Base-by-base conservation (phyloP, 2,797 vertebrate species). In the Scleropages formosus region DNA sequence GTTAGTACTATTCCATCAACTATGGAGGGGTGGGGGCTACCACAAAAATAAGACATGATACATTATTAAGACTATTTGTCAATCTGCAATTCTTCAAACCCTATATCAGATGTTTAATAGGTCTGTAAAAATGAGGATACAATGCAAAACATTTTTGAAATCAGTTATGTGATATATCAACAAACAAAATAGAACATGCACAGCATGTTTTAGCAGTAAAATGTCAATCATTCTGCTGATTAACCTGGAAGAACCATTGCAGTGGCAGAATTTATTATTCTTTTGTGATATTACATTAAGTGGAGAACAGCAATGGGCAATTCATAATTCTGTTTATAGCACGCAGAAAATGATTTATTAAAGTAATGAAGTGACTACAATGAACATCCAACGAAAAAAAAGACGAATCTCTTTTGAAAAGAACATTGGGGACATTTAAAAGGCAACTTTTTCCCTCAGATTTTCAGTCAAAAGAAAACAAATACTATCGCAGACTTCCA, bases 321-420 rank as follows among this genome's bases (percentile, higher is more conserved):
- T 91, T 83, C 80, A 39, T 82, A 75, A 92, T 92, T 92, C 89
- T 90, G 88, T 91, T 91, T 90, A 83, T 86, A 85, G 81, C 84
- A 77, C 3, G 9, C 87, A 83, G 61, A 89, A 90, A 84, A 84
- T 73, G 82, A 80, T 84, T 90, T 84, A 90, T 88, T 90, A 87
- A 86, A 88, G 85, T 90, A 91, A 91, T 90, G 87, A 91, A n/a
- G 87, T 75, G 51, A 66, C 80, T 87, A 80, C 82, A 84, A 27
- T 79, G 76, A 72, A 69, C 86, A 80, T 85, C 76, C 71, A 72
- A 82, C 85, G 77, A 83, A 53, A 13, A 58, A 58, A 79, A 85
- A 88, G 69, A 79, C 70, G 82, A 78, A 0, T 11, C 20, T 22
- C 78, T 87, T 90, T 90, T 91, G 89, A 90, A 89, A 86, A 90